These are phyloP conservation scores for Typhlichthys subterraneus DNA, from an alignment of 2,797 vertebrate species.

Conservation along the genomic window DNA sequence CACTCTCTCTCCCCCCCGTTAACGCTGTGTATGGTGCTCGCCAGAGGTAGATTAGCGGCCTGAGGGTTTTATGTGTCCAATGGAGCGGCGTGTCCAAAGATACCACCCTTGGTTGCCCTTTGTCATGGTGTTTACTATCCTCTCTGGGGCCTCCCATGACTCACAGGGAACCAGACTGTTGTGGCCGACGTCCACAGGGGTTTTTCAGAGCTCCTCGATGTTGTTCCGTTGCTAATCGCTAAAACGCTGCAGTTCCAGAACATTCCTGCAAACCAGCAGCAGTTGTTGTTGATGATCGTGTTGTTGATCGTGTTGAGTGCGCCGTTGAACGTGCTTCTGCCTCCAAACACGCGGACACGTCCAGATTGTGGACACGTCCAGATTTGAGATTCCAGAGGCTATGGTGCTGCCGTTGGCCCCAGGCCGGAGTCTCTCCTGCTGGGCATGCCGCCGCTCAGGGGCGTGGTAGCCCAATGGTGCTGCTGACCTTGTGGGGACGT, in stretches of 20 bases:
- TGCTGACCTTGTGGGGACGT: too few species aligned
- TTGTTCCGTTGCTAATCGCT: slow-evolving; percentile 2
- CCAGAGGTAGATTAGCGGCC: slow-evolving; percentile 56
- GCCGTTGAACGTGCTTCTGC: slow-evolving; percentile 30
- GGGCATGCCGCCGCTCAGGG: slow-evolving; percentile 21
- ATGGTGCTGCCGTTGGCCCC: slow-evolving; percentile 47
- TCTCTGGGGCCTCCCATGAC: slow-evolving; percentile 18
- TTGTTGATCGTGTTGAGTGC: slow-evolving; percentile 28
- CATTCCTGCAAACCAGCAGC: too few species aligned
- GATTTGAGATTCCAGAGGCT: slow-evolving; percentile 55
- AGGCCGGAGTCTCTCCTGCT: slow-evolving; percentile 32
- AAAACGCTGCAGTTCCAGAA: not conserved
- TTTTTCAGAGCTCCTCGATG: not conserved
- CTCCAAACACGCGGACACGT: slow-evolving; percentile 40
- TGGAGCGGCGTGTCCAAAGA: slow-evolving; percentile 37
- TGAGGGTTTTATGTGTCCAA: slow-evolving; percentile 39
- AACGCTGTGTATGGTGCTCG: slow-evolving; percentile 39
- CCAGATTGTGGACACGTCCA: slow-evolving; percentile 31
- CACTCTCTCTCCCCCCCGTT: slow-evolving; percentile 13
- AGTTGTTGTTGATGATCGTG: slow-evolving; percentile 13
- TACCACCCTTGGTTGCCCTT: slow-evolving; percentile 34
- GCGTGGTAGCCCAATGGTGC: not conserved
- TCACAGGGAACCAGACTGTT: too few species aligned
- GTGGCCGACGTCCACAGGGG: too few species aligned
- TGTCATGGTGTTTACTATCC: slow-evolving; percentile 24